Evolutionary conservation across 2,113 vertebrate species (phyloP).

Genomic region (Salvelinus sp.): DNA sequence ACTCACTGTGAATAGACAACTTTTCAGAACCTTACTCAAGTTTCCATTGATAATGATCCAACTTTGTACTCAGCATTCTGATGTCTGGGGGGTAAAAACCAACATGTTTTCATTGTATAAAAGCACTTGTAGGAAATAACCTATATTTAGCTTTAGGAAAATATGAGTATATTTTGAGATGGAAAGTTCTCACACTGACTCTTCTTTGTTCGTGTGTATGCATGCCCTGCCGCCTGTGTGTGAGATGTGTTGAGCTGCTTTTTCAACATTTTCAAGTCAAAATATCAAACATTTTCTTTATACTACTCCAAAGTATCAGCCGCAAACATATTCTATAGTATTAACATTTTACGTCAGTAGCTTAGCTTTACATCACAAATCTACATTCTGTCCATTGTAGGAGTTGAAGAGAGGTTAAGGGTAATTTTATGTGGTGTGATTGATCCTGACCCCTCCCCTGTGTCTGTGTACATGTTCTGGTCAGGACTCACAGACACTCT

Average conservation of each 20-base stretch:
- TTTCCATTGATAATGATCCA: constrained; percentile 17
- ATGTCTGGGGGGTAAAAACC: constrained; percentile 16
- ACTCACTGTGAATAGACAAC: neutral
- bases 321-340: too few species aligned
- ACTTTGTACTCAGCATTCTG: constrained; percentile 38
- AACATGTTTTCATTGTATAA: constrained; percentile 37
- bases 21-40: neutral
- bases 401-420: too few species aligned
- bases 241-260: neutral
- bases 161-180: constrained; percentile 31
- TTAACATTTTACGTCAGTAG: too few species aligned
- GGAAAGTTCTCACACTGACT: constrained; percentile 30
- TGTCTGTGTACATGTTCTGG: constrained; percentile 7
- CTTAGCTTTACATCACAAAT: too few species aligned
- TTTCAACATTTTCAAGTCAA: too few species aligned
- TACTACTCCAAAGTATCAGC: too few species aligned
- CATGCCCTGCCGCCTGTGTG: neutral
- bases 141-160: constrained; percentile 54
- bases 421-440: too few species aligned
- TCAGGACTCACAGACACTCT: constrained; percentile 75
- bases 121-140: constrained; percentile 37
- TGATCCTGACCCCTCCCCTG: too few species aligned
- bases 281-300: too few species aligned
- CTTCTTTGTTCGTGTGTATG: neutral
- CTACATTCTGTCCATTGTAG: too few species aligned